A percentile compares a stretch with the other conserved stretches of the same genome.
These are phyloP conservation scores for Dione juno DNA, from an alignment of 2,888 invertebrate species.

Conservation along the genomic window DNA sequence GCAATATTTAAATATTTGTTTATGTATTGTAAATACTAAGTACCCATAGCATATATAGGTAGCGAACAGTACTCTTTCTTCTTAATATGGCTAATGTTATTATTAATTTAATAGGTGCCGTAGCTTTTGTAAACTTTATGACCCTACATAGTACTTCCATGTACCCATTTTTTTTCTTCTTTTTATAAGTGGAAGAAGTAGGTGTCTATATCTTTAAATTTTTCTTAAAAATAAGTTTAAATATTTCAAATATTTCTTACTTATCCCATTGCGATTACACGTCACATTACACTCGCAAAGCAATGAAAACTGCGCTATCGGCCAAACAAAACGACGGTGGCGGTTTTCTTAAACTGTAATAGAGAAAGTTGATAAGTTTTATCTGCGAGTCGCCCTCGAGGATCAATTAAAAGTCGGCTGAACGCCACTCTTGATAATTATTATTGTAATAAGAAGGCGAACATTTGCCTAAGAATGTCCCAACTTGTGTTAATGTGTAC, in stretches of 20 bases:
- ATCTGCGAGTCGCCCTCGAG: slow-evolving; percentile 80
- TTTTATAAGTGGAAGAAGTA: no score
- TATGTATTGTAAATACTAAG: not conserved
- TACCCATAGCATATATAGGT: no score
- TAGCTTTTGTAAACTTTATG: no score
- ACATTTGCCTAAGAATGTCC: slow-evolving; percentile 55
- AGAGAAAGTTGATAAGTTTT: slow-evolving; percentile 82
- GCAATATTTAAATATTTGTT: not conserved
- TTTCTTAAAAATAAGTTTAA: not conserved
- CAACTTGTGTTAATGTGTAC: slow-evolving; percentile 47
- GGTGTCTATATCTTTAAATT: no score
- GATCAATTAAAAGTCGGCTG: slow-evolving; percentile 83
- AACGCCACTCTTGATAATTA: slow-evolving; percentile 73
- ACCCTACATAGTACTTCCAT: no score
- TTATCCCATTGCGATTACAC: slow-evolving; percentile 54
- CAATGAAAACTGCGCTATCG: slow-evolving; percentile 78
- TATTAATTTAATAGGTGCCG: no score
- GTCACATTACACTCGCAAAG: slow-evolving; percentile 58
- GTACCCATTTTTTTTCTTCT: no score
- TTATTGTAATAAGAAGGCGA: slow-evolving; percentile 73
- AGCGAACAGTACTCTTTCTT: no score
- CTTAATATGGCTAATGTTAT: no score
- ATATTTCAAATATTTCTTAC: slow-evolving; percentile 30
- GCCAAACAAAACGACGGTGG: slow-evolving; percentile 67
- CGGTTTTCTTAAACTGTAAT: slow-evolving; percentile 82